Evolutionary conservation across 2,888 invertebrate species (phyloP).

Genomic region (Hololepta plana): DNA sequence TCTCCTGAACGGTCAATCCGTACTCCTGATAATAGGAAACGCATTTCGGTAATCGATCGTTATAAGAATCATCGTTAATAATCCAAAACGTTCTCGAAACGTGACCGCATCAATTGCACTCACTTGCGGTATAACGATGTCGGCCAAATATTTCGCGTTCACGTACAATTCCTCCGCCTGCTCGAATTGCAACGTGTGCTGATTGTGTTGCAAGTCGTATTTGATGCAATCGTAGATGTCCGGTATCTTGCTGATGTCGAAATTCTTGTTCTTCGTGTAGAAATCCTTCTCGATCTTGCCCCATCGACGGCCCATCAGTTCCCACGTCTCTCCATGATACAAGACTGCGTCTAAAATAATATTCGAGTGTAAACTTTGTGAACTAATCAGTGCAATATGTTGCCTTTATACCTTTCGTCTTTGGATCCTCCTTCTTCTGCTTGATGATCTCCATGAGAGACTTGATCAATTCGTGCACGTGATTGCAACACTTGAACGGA

Average conservation of each 20-base stretch:
- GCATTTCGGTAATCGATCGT: not conserved
- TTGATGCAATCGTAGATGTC: conserved; percentile 99
- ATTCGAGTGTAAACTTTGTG: conserved; percentile 3
- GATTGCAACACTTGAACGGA: conserved; percentile 83
- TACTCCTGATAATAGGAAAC: conserved; percentile 53
- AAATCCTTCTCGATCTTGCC: conserved; percentile 98
- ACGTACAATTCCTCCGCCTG: conserved; percentile 85
- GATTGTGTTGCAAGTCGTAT: conserved; percentile 96
- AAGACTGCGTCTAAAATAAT: conserved; percentile 57
- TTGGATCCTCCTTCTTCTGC: conserved; percentile 70
- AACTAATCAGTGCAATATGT: conserved; percentile 4
- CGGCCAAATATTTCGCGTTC: conserved; percentile 92
- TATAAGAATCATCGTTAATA: not conserved
- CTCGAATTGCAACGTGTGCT: conserved; percentile 83
- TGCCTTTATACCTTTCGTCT: conserved; percentile 70
- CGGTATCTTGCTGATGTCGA: conserved; percentile 97
- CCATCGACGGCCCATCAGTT: conserved; percentile 93
- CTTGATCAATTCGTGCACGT: conserved; percentile 75
- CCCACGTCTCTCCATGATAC: conserved; percentile 98
- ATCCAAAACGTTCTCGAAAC: not conserved
- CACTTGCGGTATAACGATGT: conserved; percentile 96
- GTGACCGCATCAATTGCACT: conserved; percentile 5
- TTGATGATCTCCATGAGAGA: conserved; percentile 72
- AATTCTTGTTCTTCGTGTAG: conserved; percentile 76
- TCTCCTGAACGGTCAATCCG: conserved; percentile 87